Conservation (phyloP, 2,797 vertebrate genomes). For the Rhadinocentrus ornatus region DNA sequence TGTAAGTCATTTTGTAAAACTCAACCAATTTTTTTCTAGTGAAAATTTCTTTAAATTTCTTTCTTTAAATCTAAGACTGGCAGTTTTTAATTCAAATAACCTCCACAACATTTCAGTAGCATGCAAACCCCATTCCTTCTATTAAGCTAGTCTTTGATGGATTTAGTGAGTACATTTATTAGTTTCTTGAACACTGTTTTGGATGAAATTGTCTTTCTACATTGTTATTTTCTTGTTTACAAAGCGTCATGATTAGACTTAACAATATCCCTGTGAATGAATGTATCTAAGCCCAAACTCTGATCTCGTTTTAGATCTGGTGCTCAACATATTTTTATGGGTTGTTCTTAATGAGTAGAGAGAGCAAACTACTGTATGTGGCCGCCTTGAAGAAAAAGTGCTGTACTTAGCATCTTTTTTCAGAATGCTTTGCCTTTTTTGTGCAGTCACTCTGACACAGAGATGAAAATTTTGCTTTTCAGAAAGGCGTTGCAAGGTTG, state of each 20-base stretch:
- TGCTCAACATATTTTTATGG: not conserved
- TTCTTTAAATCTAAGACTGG: not conserved
- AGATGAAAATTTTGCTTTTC: too few relatives aligned
- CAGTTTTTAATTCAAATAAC: not conserved
- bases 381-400: not conserved
- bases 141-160: not conserved
- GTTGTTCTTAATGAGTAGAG: too few relatives aligned
- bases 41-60: not conserved
- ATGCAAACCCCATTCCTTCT: not conserved
- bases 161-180: not conserved
- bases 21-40: not conserved
- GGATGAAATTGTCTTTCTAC: not conserved
- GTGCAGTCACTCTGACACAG: not conserved
- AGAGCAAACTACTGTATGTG: too few relatives aligned
- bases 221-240: not conserved
- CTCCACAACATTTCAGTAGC: not conserved
- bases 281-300: not conserved
- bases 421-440: not conserved
- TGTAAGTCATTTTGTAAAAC: not conserved
- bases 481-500: too few relatives aligned
- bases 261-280: not conserved
- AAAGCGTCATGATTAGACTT: not conserved
- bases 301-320: not conserved
- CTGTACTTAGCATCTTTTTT: too few relatives aligned
- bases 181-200: not conserved